These are phyloP conservation scores for Sebastes miniatus DNA, from an alignment of 2,797 vertebrate genomes.

Conservation along the genomic window DNA sequence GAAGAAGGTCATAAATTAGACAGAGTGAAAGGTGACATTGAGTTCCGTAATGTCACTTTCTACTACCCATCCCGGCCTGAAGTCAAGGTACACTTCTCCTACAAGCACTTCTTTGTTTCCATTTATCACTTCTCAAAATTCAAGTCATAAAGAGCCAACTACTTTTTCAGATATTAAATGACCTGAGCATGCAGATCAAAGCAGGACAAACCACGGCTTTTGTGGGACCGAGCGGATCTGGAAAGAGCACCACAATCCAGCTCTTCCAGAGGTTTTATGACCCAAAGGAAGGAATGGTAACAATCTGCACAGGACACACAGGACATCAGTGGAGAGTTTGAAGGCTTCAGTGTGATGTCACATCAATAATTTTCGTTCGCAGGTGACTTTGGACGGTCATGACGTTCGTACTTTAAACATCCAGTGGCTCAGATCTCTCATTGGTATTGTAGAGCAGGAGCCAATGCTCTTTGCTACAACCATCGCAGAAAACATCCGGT, in stretches of 20 bases:
- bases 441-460: constrained; percentile 85
- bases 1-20: constrained; percentile 93
- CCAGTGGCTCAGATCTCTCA: constrained; percentile 83
- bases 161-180: constrained; percentile 79
- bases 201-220: constrained; percentile 84
- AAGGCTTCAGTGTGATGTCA: background rate
- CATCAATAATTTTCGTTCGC: background rate
- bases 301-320: background rate
- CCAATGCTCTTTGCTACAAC: constrained; percentile 83
- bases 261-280: constrained; percentile 87
- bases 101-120: background rate
- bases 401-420: constrained; percentile 82
- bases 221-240: constrained; percentile 85
- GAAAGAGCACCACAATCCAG: constrained; percentile 83
- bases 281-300: constrained; percentile 82
- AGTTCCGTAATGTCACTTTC: constrained; percentile 93
- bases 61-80: constrained; percentile 93
- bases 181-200: constrained; percentile 76
- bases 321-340: background rate
- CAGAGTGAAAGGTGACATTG: constrained; percentile 90
- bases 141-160: background rate
- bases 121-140: background rate
- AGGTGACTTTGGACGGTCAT: constrained; percentile 85
- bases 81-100: constrained; percentile 83
- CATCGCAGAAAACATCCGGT: constrained; percentile 83